Conservation (phyloP, 2,113 vertebrate species). For the Globicephala melas region DNA sequence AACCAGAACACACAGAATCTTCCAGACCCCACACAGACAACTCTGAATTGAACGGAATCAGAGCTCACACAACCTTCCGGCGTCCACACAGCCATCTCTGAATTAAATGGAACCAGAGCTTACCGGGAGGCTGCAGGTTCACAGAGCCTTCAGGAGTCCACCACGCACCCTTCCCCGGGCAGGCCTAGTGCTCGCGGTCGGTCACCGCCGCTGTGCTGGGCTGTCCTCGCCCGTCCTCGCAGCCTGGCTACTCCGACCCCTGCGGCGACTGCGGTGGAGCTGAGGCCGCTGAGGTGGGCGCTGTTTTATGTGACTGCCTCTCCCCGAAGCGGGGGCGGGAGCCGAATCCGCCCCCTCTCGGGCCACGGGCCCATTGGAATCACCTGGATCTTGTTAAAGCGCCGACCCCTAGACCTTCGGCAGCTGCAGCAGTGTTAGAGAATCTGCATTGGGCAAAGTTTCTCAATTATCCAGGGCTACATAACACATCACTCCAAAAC, state of each 20-base stretch:
- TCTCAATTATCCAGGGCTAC: neutral
- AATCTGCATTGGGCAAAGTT: neutral
- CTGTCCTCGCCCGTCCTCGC: neutral
- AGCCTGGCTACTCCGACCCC: neutral
- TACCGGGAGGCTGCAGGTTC: neutral
- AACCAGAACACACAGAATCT: too few relatives aligned
- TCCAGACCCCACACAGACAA: too few relatives aligned
- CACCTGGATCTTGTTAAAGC: neutral
- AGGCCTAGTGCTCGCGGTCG: neutral
- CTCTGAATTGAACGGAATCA: too few relatives aligned
- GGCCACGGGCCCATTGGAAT: neutral
- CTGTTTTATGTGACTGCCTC: neutral
- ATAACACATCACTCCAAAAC: neutral
- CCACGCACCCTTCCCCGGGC: accelerated
- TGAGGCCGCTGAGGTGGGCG: neutral
- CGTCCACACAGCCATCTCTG: too few relatives aligned
- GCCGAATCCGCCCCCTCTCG: neutral
- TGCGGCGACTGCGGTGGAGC: neutral
- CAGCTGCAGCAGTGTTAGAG: neutral
- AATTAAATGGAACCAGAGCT: neutral
- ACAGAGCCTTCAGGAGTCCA: neutral
- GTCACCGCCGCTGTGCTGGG: neutral
- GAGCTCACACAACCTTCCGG: too few relatives aligned
- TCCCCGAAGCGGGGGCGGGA: accelerated
- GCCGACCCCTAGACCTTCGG: neutral